phyloP scores from a whole-genome alignment of 2,888 invertebrate genomes.

The Spilarctia lutea region DNA sequence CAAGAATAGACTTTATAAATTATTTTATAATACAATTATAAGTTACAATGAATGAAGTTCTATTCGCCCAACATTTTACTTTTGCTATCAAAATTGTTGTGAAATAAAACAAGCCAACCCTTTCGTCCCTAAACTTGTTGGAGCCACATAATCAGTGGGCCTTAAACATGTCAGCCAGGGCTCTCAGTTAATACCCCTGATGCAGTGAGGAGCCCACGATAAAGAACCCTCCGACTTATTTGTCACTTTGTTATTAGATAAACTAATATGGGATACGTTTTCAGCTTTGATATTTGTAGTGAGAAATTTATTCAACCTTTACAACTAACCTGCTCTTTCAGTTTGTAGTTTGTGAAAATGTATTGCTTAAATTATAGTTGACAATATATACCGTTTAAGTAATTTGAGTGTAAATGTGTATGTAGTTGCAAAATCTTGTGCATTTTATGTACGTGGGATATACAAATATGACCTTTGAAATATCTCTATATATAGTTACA shows the following conservation, averaged over 20 bases:
- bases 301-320: not conserved
- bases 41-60: not conserved
- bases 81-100: slow-evolving; percentile 5
- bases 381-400: too few species aligned
- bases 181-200: slow-evolving; percentile 19
- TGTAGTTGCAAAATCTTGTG: not conserved
- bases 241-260: slow-evolving; percentile 22
- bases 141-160: slow-evolving; percentile 25
- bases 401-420: not conserved
- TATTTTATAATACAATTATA: not conserved
- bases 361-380: not conserved
- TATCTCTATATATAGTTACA: too few species aligned
- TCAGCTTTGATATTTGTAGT: slow-evolving; percentile 2
- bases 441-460: too few species aligned
- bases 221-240: slow-evolving; percentile 12
- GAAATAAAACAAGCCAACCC: slow-evolving; percentile 18
- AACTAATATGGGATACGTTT: slow-evolving; percentile 19
- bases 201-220: slow-evolving; percentile 16
- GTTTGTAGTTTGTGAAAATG: not conserved
- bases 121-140: slow-evolving; percentile 18
- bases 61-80: not conserved
- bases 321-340: not conserved
- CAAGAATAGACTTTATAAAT: not conserved
- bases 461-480: too few species aligned
- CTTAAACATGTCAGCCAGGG: slow-evolving; percentile 23